phyloP scores from a whole-genome alignment of 2,888 invertebrate genomes.

The Acanthosepion lycidas region DNA sequence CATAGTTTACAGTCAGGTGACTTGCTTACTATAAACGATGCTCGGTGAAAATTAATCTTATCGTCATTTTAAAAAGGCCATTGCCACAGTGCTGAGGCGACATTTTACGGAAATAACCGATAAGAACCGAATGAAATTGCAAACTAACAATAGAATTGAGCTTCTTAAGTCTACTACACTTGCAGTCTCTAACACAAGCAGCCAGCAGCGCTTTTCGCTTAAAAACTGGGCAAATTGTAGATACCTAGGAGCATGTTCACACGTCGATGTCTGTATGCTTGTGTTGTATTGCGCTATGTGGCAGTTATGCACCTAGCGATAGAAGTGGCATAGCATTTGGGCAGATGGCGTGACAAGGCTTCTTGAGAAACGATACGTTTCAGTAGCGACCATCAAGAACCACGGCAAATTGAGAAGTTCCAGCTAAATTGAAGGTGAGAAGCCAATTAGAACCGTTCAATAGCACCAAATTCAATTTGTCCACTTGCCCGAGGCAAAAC shows the following conservation, averaged over 20 bases:
- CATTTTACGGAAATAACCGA: no score
- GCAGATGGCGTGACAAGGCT: background rate
- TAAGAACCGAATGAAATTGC: no score
- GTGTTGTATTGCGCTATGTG: background rate
- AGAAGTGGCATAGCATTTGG: background rate
- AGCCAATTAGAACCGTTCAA: constrained; percentile 4
- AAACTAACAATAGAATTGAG: background rate
- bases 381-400: constrained; percentile 16
- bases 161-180: background rate
- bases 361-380: background rate
- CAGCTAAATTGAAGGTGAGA: constrained; percentile 33
- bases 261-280: background rate
- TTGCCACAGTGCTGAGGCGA: no score
- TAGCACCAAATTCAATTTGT: constrained; percentile 33
- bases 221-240: background rate
- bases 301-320: background rate
- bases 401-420: background rate
- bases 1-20: no score
- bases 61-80: no score
- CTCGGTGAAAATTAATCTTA: no score
- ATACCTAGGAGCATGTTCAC: background rate
- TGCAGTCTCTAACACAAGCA: background rate
- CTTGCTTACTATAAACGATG: no score
- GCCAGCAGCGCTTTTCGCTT: background rate
- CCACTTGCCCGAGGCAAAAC: background rate